Conservation (phyloP, 53 echinoderm and acorn worm genomes). For the Apostichopus leukothele region DNA sequence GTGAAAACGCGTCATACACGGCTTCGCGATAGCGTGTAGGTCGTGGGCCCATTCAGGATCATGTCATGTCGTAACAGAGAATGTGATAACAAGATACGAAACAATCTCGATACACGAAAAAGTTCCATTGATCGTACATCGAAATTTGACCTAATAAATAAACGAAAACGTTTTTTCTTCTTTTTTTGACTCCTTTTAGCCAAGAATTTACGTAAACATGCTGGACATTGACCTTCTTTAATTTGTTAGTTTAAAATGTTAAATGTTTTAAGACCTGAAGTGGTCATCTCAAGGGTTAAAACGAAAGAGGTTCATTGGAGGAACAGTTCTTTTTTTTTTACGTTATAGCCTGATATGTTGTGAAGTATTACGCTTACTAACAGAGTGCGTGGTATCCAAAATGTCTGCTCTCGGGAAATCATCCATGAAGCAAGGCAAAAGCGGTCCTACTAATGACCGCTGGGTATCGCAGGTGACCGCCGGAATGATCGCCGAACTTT, state of each 20-base stretch:
- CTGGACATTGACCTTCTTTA: slow-evolving; percentile 1
- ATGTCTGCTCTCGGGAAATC: too few species aligned
- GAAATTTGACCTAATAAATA: background rate
- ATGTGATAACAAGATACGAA: background rate
- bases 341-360: too few species aligned
- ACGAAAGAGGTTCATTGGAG: background rate
- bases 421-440: too few species aligned
- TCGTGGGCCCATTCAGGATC: background rate
- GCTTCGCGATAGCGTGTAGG: background rate
- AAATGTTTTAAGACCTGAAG: background rate
- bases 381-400: too few species aligned
- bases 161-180: background rate
- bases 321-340: background rate
- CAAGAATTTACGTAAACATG: background rate
- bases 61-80: background rate
- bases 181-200: background rate
- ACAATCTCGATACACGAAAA: background rate
- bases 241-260: background rate
- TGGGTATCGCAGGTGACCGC: too few species aligned
- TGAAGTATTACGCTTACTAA: too few species aligned
- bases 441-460: too few species aligned
- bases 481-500: too few species aligned
- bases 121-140: background rate
- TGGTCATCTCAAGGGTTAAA: background rate
- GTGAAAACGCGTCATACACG: background rate